Evolutionary conservation across 2,113 vertebrate genomes (phyloP), one percentile per base, ranked within the genome.

Genomic region (Cyprinodon brontotheroides): DNA sequence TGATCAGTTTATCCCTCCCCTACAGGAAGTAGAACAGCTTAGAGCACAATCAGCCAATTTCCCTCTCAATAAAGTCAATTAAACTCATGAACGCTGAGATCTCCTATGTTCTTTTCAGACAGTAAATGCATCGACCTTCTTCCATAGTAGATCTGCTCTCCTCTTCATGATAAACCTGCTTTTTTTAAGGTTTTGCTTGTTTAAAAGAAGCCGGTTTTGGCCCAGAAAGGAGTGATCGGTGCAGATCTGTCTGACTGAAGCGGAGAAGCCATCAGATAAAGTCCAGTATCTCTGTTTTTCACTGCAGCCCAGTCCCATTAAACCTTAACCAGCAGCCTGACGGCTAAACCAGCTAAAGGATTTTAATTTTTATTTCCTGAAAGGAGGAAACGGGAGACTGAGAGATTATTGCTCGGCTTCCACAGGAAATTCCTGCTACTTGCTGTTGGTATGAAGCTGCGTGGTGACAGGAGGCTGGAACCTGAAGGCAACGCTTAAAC

Each of bases 361-460:
- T 29, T 29, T 29, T 29, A 1, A 29, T 29, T 29, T 29, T 29
- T 29, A 0, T 20, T n/a, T 53, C 72, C 2, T 4, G 17, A 76
- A 1, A 70, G 60, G 72, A 87, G 86, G 85, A 89, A 85, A 79
- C 86, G 71, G 65, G 76, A 76, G 72, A 68, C 81, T 79, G 70
- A 70, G 47, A 77, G 73, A 84, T 89, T 77, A 84, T 70, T 85
- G 84, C 79, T 62, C 4, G 9, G 72, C 80, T 86, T 86, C 80
- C 84, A 86, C 74, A 81, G 87, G 84, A 89, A 85, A 85, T 89
- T 90, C 84, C 77, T 87, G 78, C 64, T 84, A 72, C 68, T 29
- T 74, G 53, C 64, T 64, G 78, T 61, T 75, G 62, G 78, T 78
- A 60, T 38, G 80, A 72, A 65, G 63, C 77, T 79, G 74, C 39